Base-by-base conservation (phyloP, 2,888 invertebrate genomes). In the Harmothoe impar region DNA sequence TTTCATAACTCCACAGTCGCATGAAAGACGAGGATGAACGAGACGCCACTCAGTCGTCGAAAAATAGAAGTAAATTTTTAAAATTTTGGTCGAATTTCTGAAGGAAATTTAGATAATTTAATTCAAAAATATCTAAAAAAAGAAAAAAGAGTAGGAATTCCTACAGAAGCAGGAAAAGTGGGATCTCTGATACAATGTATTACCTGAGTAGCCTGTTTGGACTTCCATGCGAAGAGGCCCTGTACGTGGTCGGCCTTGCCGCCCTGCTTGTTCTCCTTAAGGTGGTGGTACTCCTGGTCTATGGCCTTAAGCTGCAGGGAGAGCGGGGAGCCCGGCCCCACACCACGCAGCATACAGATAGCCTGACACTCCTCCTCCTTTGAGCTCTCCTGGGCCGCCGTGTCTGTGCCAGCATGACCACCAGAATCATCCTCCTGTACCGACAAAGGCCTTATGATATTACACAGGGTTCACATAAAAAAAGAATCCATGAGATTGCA, bases 281-380 rank as follows among this genome's bases (percentile, higher is more conserved):
- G 92, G 90, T 94, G 94, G 90, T 95, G 95, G 91, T 95, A 95
- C 91, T 96, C 96, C 91, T 93, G 93, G 91, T 96, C 96, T 89
- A 96, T 94, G 33, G 96, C 96, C 92, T 95, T 95, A 85, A 96
- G 93, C 86, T 95, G 94, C 29, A 94, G 93, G 17, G 95, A 93
- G n/a, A 95, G 93, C 0, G 95, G 95, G 15, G 95, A 94, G 0
- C 93, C 90, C 0, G 91, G 91, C 10, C 94, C 94, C 5, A 95
- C 95, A 0, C 95, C 95, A 88, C 94, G 94, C 51, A 96, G 91
- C 91, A 94, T 94, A 93, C 95, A 95, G 56, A 96, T 95, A 29
- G 96, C 96, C 89, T 92, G 93, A 92, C 94, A 95, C 90, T 96
- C 96, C 89, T 96, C 96, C 84, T 94, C 94, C 91, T 95, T 95